Evolutionary conservation across 1,140 invertebrate genomes (phyloP).

Genomic region (Drosophila melanica): DNA sequence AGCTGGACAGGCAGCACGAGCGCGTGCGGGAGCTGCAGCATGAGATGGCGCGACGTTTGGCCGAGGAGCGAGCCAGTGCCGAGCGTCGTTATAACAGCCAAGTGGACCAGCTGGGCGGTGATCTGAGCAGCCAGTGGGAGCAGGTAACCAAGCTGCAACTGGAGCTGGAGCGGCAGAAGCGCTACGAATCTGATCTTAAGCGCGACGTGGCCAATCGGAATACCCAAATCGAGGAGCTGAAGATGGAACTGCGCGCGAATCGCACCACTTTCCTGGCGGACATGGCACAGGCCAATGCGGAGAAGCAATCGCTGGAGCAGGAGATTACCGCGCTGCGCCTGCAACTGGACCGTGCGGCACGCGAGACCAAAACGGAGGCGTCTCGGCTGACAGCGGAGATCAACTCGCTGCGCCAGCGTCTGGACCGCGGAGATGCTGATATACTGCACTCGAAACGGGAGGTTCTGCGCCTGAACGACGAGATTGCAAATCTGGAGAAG

Average conservation of each 20-base stretch:
- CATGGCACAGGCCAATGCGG: slow-evolving; percentile 88
- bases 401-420: slow-evolving; percentile 89
- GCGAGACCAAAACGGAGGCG: slow-evolving; percentile 90
- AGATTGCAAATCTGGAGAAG: slow-evolving; percentile 90
- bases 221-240: slow-evolving; percentile 89
- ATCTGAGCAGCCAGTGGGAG: slow-evolving; percentile 91
- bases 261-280: slow-evolving; percentile 90
- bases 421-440: slow-evolving; percentile 91
- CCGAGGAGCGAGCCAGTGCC: slow-evolving; percentile 89
- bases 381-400: slow-evolving; percentile 90
- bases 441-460: slow-evolving; percentile 90
- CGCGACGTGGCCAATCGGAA: slow-evolving; percentile 90
- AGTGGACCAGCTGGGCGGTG: slow-evolving; percentile 90
- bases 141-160: slow-evolving; percentile 90
- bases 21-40: slow-evolving; percentile 85
- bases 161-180: slow-evolving; percentile 90
- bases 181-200: slow-evolving; percentile 89
- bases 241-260: slow-evolving; percentile 91
- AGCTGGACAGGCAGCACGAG: slow-evolving; percentile 89
- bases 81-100: slow-evolving; percentile 89
- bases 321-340: slow-evolving; percentile 88
- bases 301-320: slow-evolving; percentile 90
- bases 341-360: slow-evolving; percentile 88
- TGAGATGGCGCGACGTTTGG: slow-evolving; percentile 86
- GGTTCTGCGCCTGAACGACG: slow-evolving; percentile 89